Conservation (phyloP, 2,888 invertebrate genomes). For the Rhopalosiphum nymphaeae region DNA sequence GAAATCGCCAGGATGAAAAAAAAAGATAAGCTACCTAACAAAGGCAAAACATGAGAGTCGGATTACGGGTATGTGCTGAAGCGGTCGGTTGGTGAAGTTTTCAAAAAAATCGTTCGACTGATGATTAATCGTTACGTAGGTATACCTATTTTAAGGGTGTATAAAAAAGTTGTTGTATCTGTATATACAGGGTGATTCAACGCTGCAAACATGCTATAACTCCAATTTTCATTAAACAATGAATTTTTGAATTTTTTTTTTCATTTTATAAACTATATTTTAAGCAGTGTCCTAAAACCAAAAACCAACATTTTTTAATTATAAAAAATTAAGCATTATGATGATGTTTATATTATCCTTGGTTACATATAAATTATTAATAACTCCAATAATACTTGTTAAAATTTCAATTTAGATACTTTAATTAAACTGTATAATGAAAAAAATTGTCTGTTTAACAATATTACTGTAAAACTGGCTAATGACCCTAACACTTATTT, state of each 20-base stretch:
- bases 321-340: background rate
- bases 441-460: background rate
- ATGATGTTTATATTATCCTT: background rate
- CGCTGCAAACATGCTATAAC: background rate
- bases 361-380: background rate
- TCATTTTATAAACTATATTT: background rate
- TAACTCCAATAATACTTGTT: background rate
- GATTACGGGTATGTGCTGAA: background rate
- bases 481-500: background rate
- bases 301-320: background rate
- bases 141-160: background rate
- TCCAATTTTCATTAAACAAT: background rate
- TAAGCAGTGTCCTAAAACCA: background rate
- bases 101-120: background rate
- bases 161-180: background rate
- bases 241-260: background rate
- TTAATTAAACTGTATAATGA: background rate
- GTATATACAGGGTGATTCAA: background rate
- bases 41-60: background rate
- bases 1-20: background rate
- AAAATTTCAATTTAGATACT: background rate
- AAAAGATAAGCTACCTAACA: background rate
- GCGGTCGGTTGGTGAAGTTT: background rate
- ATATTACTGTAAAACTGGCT: background rate
- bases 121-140: background rate